Evolutionary conservation across 2,797 vertebrate genomes (phyloP).

Genomic region (Apogon hyalosoma): DNA sequence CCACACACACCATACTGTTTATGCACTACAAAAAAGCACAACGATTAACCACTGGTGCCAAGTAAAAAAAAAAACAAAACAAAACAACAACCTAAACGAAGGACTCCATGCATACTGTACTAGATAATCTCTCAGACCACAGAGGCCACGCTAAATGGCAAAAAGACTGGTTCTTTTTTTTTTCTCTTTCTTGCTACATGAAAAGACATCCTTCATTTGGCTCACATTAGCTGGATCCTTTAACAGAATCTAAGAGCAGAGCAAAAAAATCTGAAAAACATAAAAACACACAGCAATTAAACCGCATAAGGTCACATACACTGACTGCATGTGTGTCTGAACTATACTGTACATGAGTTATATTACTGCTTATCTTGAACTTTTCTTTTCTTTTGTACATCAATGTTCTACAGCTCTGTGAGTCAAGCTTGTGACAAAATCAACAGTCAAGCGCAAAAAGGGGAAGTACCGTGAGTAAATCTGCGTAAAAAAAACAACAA

Average conservation of each 20-base stretch:
- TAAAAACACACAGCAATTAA: slow-evolving; percentile 48
- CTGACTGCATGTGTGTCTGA: slow-evolving; percentile 64
- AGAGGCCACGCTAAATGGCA: slow-evolving; percentile 60
- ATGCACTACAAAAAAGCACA: slow-evolving; percentile 58
- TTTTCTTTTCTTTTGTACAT: slow-evolving; percentile 61
- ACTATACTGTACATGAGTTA: slow-evolving; percentile 70
- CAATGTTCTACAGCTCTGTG: slow-evolving; percentile 71
- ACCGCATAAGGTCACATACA: slow-evolving; percentile 56
- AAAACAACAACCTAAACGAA: slow-evolving; percentile 60
- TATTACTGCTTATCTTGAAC: slow-evolving; percentile 59
- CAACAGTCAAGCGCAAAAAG: slow-evolving; percentile 63
- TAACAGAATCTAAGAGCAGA: slow-evolving; percentile 66
- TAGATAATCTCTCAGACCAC: slow-evolving; percentile 70
- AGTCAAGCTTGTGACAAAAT: slow-evolving; percentile 71
- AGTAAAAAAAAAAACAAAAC: slow-evolving; percentile 20
- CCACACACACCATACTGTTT: slow-evolving; percentile 50
- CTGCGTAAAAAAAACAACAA: slow-evolving; percentile 37
- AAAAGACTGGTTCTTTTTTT: slow-evolving; percentile 53
- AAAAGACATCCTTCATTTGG: slow-evolving; percentile 82
- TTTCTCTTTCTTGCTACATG: slow-evolving; percentile 73
- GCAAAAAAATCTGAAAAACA: slow-evolving; percentile 49
- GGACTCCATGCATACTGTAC: slow-evolving; percentile 63
- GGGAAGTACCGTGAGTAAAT: slow-evolving; percentile 66
- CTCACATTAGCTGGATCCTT: slow-evolving; percentile 76
- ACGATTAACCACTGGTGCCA: slow-evolving; percentile 50